Evolutionary conservation across 2,888 invertebrate species (phyloP), one percentile per base, ranked within the genome.

Genomic region (Amitus sp.): DNA sequence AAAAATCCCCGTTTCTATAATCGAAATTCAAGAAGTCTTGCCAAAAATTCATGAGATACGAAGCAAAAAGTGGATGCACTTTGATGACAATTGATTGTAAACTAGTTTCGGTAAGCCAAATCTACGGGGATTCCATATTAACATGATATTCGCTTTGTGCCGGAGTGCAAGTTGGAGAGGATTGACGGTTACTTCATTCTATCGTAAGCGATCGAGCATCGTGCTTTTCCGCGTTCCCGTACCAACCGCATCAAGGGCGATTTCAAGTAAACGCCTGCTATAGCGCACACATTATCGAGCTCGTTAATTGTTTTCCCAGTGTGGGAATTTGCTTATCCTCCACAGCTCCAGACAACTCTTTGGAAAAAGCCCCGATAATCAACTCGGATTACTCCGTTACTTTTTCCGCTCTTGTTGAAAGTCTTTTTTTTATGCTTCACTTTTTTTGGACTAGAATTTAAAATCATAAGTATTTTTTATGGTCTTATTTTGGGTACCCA

Each of bases 21-120:
- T n/a, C n/a, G n/a, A n/a, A n/a, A n/a, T n/a, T n/a, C n/a, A n/a
- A n/a, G n/a, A n/a, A n/a, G n/a, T n/a, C n/a, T n/a, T n/a, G n/a
- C n/a, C n/a, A n/a, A n/a, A n/a, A n/a, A n/a, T n/a, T n/a, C n/a
- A n/a, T n/a, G n/a, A n/a, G n/a, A n/a, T n/a, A n/a, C n/a, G n/a
- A n/a, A n/a, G n/a, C n/a, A n/a, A n/a, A n/a, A 23, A 7, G 7
- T 28, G 13, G 39, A 66, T 62, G 40, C 56, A 60, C 60, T 72
- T 75, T 76, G 76, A 75, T 77, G 75, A 75, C 75, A 75, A 76
- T 74, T 75, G 75, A 73, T 73, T 66, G 74, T 77, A 76, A 77
- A 77, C 75, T 74, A 75, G 71, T 73, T 72, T 70, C 58, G 67
- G 65, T 56, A 58, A 63, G 49, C 63, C 61, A 43, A 59, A 61